Evolutionary conservation across 1,140 invertebrate species (phyloP).

Genomic region (Adelges cooleyi): DNA sequence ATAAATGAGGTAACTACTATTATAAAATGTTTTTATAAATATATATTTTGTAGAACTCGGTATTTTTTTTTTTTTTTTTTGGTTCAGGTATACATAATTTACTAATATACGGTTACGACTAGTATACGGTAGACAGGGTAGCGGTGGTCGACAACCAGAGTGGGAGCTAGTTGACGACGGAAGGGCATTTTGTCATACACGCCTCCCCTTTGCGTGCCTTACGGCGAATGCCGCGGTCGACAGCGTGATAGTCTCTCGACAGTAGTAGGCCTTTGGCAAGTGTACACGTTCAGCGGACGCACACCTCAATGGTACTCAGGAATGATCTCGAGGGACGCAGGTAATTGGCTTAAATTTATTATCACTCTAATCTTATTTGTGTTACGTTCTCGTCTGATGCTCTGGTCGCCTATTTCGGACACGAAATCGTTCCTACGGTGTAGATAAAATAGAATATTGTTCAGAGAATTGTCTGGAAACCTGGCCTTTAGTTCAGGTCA

Average conservation of each 20-base stretch:
- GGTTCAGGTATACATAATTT: background rate
- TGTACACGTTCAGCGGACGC: background rate
- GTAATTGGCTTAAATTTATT: background rate
- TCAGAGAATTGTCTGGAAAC: too few relatives aligned
- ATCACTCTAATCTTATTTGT: background rate
- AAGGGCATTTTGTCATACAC: constrained; percentile 6
- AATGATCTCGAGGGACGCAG: constrained; percentile 18
- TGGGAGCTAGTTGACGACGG: background rate
- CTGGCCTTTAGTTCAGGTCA: too few relatives aligned
- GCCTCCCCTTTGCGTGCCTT: background rate
- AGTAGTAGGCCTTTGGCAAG: background rate
- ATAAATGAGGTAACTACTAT: too few relatives aligned
- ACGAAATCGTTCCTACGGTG: background rate
- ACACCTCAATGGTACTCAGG: constrained; percentile 22
- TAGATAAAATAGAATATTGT: too few relatives aligned
- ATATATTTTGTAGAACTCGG: too few relatives aligned
- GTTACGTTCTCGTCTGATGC: background rate
- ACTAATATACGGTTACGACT: constrained; percentile 5
- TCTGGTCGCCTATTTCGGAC: background rate
- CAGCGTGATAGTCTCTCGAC: constrained; percentile 23
- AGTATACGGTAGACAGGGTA: background rate
- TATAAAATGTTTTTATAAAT: too few relatives aligned
- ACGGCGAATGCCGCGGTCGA: background rate
- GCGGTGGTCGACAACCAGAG: background rate
- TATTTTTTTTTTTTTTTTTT: background rate